Evolutionary conservation across 2,797 vertebrate species (phyloP).

Genomic region (Brachymystax lenok): DNA sequence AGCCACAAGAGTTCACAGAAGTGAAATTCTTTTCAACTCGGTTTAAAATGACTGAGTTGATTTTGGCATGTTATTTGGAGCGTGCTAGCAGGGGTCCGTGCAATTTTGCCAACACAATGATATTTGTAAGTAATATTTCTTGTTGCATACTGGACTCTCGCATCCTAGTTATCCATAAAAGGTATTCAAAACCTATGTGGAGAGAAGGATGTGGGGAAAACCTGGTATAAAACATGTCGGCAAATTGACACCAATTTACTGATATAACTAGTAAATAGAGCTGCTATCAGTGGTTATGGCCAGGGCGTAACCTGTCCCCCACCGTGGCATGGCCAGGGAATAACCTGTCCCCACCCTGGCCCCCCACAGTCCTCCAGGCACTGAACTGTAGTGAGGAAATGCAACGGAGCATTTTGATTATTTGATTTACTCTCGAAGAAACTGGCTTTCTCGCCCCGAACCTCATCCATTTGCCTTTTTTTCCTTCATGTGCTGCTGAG

Average conservation of each 20-base stretch:
- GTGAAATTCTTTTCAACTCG: neutral
- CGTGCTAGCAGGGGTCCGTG: neutral
- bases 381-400: neutral
- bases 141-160: neutral
- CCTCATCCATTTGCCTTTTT: too few species aligned
- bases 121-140: neutral
- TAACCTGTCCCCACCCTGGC: too few species aligned
- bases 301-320: too few species aligned
- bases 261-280: too few species aligned
- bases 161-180: neutral
- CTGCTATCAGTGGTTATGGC: too few species aligned
- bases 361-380: neutral
- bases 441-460: too few species aligned
- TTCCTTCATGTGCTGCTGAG: neutral
- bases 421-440: too few species aligned
- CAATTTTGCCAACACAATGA: neutral
- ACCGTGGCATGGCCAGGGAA: too few species aligned
- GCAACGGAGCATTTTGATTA: neutral
- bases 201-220: neutral
- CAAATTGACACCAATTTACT: too few species aligned
- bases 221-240: neutral
- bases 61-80: neutral
- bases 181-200: neutral
- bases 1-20: too few species aligned
- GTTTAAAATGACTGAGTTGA: neutral